Base-by-base conservation (phyloP, 92 coral and sea anemone species). In the Porites divaricata region DNA sequence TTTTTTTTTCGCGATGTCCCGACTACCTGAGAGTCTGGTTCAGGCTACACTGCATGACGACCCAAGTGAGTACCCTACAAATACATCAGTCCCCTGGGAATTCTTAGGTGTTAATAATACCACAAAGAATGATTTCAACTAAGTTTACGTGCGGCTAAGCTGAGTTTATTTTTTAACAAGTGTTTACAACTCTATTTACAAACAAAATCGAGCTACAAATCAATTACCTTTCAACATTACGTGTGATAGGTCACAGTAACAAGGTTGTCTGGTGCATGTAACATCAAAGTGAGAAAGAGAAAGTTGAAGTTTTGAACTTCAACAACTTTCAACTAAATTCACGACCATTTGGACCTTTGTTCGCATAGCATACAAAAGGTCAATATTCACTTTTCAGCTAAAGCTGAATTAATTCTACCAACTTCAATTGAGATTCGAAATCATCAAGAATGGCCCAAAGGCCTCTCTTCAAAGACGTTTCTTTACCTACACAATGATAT, bases 131-230 rank as follows among this genome's bases (percentile, higher is more conserved):
- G 59, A 54, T 54, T 11, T 54, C 59, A 54, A 54, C 59, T 54
- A 54, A 11, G 16, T 11, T 54, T 11, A 11, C 12, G 59, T 54
- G 16, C 12, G 12, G 59, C 59, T 2, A 54, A 54, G 59, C 59
- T 11, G 3, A 54, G 2, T 54, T 54, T 54, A 54, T 54, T 54
- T 54, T 15, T 15, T 11, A 11, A 54, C 14, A 54, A 54, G 59
- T 54, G 59, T 54, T 54, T 54, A 26, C 52, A 69, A 69, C 73
- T 2, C 73, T 69, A 69, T 69, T 35, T 69, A 69, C 73, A 69
- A 68, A 69, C 51, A 41, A 52, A 20, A 59, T 4, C 35, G n/a
- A 59, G 13, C n/a, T 13, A 54, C 16, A 54, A 49, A 41, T 41
- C 1, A 23, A 48, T 16, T 6, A 9, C 10, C 20, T 17, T 41